Base-by-base conservation (phyloP, 2,888 invertebrate species). In the Melipona beecheii region DNA sequence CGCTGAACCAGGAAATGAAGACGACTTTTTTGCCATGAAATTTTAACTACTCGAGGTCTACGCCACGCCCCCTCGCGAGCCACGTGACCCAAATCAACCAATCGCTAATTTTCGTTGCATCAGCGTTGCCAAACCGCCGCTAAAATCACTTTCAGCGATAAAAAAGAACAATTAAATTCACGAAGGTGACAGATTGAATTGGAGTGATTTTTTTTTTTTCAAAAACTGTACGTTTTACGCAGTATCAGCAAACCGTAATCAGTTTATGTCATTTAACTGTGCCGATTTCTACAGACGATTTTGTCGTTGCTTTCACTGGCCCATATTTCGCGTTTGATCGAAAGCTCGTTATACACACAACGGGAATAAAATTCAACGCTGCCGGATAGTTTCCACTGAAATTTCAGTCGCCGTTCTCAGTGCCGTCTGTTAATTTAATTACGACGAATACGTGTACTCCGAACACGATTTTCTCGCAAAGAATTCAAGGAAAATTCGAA, bases 361-460 rank as follows among this genome's bases (percentile, higher is more conserved):
- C 43, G 64, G 64, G 43, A 27, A 74, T 24, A 52, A 65, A 74
- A 65, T 74, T 64, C 24, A 50, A 65, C 65, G 64, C 52, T 24
- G 13, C 19, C 49, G 24, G 19, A 36, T n/a, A 19, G 19, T 36
- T 2, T 36, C 56, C 19, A 13, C 0, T 54, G 74, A 74, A 74
- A 74, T 74, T 36, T 74, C 52, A 52, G 2, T 24, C 9, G 13
- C 36, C 13, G 24, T 52, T 52, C 19, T 4, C 52, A n/a, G 36
- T n/a, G 52, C 19, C 24, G 21, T 19, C 24, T 19, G 31, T 74
- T 64, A 19, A 74, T 65, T 49, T 24, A 36, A 43, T 31, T 31
- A 31, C 24, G 4, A 11, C 21, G 21, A 72, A 13, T 19, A 11
- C 17, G 19, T 9, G 31, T 2, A 19, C 11, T 2, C 2, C 19